Base-by-base conservation (phyloP, 2,888 invertebrate species). In the Pachydiplax longipennis region DNA sequence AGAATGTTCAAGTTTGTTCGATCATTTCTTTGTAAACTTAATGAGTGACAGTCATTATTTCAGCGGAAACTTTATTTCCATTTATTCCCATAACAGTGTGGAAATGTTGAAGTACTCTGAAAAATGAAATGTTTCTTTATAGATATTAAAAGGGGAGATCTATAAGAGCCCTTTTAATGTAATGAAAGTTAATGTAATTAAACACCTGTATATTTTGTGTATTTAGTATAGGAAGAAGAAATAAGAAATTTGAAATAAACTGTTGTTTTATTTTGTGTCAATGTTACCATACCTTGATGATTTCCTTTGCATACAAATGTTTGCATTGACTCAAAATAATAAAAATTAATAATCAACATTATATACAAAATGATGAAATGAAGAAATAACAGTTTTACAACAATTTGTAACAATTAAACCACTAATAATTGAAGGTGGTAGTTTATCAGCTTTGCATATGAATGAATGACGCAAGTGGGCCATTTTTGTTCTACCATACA, bases 121-220 rank as follows among this genome's bases (percentile, higher is more conserved):
- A 58, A 83, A 61, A 87, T 87, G 87, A 61, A 65, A 87, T 87
- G 87, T 87, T 65, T 61, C 87, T 87, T 87, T 37, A 87, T 87
- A 87, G 87, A 87, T 61, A 37, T 87, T 65, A 61, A 87, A 37
- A 87, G 61, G 58, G 44, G 37, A 61, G 35, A n/a, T 87, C 61
- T 87, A 61, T 61, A 48, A 87, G 40, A 61, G 58, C 87, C 61
- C 53, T 87, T 87, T 87, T 87, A 87, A 87, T 65, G 61, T 65
- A 87, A 61, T 83, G 83, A 87, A 58, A 87, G 35, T 61, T 87
- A 73, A 87, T 87, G 87, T 87, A 87, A 58, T 61, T 87, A 87
- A 87, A 87, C 61, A 65, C 87, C 87, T 87, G 87, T 87, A 87
- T 87, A 87, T 87, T 87, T 87, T 87, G 87, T 87, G 87, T 87